Evolutionary conservation across 2,113 vertebrate genomes (phyloP), one percentile per base, ranked within the genome.

Genomic region (Gavia stellata): DNA sequence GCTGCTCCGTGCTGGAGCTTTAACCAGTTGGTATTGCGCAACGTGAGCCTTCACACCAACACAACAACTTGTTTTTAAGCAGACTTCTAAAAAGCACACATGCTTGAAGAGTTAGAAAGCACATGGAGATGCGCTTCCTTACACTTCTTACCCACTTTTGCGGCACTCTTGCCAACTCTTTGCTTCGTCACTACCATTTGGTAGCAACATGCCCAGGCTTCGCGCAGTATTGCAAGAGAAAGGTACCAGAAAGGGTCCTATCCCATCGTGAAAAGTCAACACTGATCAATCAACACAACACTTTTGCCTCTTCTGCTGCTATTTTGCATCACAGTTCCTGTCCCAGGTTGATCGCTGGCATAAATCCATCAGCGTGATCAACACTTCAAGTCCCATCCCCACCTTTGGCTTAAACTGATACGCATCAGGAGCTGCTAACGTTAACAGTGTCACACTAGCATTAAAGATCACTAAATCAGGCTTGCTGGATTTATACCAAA

Each of bases 401-500:
- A 92, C 73, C 91, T 97, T 65, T 38, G 49, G 38, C 66, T 89
- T 49, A 0, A 49, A 38, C 49, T 67, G 65, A 86, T 19, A 50
- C 1, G 4, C 70, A 79, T 58, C 73, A 77, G 73, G 81, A 85
- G 86, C 50, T 87, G 38, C 28, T 49, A 34, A 66, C 17, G 1
- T 86, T 65, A 77, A 52, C 70, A 75, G 44, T 14, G 38, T 81
- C 93, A 81, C 63, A 29, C 28, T 55, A 90, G 28, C 81, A 25
- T 17, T 78, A 78, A 59, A 81, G 80, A 84, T 34, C 86, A 67
- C 47, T 81, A 81, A 28, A 92, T 68, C 77, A 81, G 61, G 17
- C 68, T 52, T 59, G 45, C 45, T 95, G 88, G 86, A 89, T 81
- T 92, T 63, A 61, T 26, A 92, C 44, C 80, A 86, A 70, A 68